Percentiles rank a stretch among this genome's conserved stretches.
phyloP scores from a whole-genome alignment of 2,888 invertebrate genomes.

The Venusia cambrica region DNA sequence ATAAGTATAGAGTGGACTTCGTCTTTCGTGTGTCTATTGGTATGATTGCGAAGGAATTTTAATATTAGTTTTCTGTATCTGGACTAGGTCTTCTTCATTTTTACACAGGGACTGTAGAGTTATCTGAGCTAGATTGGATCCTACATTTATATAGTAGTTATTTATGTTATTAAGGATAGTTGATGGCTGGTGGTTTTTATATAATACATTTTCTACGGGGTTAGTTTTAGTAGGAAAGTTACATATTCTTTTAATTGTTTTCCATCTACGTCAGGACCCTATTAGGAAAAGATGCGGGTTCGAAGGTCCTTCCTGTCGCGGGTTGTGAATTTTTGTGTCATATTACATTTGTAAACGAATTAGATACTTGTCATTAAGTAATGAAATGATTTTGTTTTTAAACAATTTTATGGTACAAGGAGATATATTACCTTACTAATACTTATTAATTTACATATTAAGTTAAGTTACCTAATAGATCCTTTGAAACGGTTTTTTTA shows the following conservation, averaged over 20 bases:
- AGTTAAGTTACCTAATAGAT: too few relatives aligned
- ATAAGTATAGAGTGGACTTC: background rate
- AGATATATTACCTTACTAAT: too few relatives aligned
- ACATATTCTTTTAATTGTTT: conserved; percentile 4
- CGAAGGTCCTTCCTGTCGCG: too few relatives aligned
- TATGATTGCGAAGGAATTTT: too few relatives aligned
- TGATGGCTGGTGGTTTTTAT: background rate
- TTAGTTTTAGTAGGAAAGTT: conserved; percentile 1
- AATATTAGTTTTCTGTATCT: background rate
- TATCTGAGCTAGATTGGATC: background rate
- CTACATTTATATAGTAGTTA: conserved; percentile 2
- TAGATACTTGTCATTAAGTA: too few relatives aligned
- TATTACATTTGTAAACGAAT: too few relatives aligned
- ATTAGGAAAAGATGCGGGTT: too few relatives aligned
- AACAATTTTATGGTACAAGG: too few relatives aligned
- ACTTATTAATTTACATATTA: too few relatives aligned
- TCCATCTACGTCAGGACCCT: conserved; percentile 1
- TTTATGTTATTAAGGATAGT: background rate
- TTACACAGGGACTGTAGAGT: background rate
- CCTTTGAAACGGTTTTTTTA: too few relatives aligned
- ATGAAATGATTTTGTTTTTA: too few relatives aligned
- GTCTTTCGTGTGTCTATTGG: background rate
- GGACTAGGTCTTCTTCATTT: background rate
- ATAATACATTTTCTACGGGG: conserved; percentile 3
- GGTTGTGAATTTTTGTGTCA: too few relatives aligned